phyloP scores from a whole-genome alignment of 30 jellyfish, hydroid and myxozoan species.

The Aurelia aurita complex sp. Pacific region DNA sequence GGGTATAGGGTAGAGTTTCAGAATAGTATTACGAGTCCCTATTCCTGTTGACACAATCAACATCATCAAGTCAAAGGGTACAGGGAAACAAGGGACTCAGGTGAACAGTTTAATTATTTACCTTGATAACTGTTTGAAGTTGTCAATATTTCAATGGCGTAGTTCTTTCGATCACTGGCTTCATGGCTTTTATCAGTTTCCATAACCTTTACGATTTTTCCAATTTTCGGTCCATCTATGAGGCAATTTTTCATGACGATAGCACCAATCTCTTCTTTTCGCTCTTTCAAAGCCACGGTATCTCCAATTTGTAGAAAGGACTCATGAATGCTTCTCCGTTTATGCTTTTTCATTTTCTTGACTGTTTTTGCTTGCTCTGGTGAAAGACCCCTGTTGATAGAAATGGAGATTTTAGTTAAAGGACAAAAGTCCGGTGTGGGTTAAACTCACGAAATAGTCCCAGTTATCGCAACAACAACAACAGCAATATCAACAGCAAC shows the following conservation, averaged over 20 bases:
- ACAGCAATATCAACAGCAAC: no score
- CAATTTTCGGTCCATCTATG: constrained; percentile 47
- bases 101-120: no score
- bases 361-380: constrained; percentile 63
- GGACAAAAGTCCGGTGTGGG: no score
- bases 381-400: constrained; percentile 83
- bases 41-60: no score
- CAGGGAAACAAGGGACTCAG: no score
- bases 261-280: constrained; percentile 77
- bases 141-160: constrained; percentile 34
- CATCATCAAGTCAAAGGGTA: no score
- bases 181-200: constrained; percentile 36
- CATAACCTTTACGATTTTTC: constrained; percentile 32
- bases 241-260: constrained; percentile 59
- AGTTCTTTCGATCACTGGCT: constrained; percentile 35
- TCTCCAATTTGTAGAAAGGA: constrained; percentile 70
- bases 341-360: constrained; percentile 3
- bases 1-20: no score
- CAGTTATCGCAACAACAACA: no score
- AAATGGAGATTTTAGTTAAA: not conserved
- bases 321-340: constrained; percentile 16
- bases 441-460: no score
- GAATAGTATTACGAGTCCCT: no score
- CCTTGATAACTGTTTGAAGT: no score
- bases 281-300: constrained; percentile 73